These are phyloP conservation scores for Tylochromis polylepis DNA, from an alignment of 2,113 vertebrate genomes.

Conservation along the genomic window DNA sequence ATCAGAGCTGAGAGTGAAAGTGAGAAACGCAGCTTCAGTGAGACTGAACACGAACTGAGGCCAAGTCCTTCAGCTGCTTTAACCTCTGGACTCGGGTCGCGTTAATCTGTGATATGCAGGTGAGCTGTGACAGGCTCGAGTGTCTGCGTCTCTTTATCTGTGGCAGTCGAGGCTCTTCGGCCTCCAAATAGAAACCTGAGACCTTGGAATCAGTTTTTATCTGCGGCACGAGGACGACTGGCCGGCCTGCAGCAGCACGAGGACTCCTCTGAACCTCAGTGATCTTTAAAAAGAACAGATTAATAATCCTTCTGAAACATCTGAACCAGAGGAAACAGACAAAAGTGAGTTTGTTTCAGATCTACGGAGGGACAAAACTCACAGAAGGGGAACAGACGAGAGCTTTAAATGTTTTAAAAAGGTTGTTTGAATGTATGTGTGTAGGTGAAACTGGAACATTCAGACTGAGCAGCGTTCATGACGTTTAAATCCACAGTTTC, in stretches of 20 bases:
- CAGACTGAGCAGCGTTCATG: neutral
- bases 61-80: neutral
- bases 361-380: neutral
- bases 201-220: neutral
- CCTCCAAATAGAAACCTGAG: slow-evolving; percentile 22
- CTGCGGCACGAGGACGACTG: neutral
- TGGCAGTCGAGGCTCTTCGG: neutral
- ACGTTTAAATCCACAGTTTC: neutral
- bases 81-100: neutral
- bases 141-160: slow-evolving; percentile 28
- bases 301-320: neutral
- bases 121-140: neutral
- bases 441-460: neutral
- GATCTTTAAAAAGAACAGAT: neutral
- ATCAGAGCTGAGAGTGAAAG: neutral
- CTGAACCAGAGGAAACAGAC: neutral
- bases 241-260: neutral
- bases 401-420: neutral
- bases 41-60: neutral
- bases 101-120: neutral
- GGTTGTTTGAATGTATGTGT: neutral
- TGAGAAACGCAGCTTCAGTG: neutral
- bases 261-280: neutral
- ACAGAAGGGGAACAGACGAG: neutral
- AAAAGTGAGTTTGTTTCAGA: neutral